Base-by-base conservation (phyloP, 2,888 invertebrate genomes). In the Teinopalpus imperialis region DNA sequence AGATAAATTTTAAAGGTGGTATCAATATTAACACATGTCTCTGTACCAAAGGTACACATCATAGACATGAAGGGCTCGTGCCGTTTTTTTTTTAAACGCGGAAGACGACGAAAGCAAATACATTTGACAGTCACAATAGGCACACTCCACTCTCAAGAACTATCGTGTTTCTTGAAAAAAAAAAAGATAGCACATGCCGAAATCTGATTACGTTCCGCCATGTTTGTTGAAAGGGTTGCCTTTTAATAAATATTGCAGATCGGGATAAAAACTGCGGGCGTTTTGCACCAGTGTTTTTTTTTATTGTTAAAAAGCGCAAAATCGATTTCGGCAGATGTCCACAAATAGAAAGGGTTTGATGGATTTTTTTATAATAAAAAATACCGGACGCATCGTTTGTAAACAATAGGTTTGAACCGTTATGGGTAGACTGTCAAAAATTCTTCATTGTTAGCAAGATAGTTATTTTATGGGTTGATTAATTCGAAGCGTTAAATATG, bases 261-360 rank as follows among this genome's bases (percentile, higher is more conserved):
- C 61, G 59, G 52, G 63, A 80, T 81, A 85, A 81, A 81, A 75
- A 69, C 69, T 65, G 54, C 70, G 70, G 49, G 71, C 70, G 68
- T 81, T 85, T 82, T 85, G 83, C 85, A 74, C 73, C 81, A 71
- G 78, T 58, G 61, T 63, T 79, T 81, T 86, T 85, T 82, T 71
- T 54, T 26, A 3, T 9, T 34, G 9, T 20, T 47, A 81, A 85
- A 85, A 85, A 87, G 85, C 79, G 82, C 80, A 73, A 85, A 86
- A 85, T 82, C 77, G 81, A 83, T 85, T 86, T 83, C 77, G 81
- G 85, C 88, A 88, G 88, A 87, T 88, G 88, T 81, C 83, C 75
- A 69, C 74, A 75, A 74, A 79, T 78, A 81, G 77, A 86, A 85
- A 82, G 82, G 86, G 85, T 87, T 86, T 81, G 77, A 81, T 81